Conservation (phyloP, 2,888 invertebrate species). For the Nephrotoma flavescens region DNA sequence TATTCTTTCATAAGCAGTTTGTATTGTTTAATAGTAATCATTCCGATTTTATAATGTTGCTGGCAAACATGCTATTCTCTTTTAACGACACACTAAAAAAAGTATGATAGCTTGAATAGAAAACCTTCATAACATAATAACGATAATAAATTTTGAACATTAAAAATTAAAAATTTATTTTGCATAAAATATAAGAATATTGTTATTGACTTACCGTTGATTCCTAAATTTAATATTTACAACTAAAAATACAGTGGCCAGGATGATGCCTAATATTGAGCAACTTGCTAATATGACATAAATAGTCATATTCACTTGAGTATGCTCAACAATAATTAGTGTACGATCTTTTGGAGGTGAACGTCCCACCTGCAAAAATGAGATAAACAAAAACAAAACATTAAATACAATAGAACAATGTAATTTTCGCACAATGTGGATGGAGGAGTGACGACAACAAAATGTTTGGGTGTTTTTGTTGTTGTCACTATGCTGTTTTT, state of each 20-base stretch:
- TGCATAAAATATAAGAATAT: neutral
- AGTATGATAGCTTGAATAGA: neutral
- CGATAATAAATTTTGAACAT: neutral
- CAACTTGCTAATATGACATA: constrained; percentile 77
- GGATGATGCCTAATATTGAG: constrained; percentile 78
- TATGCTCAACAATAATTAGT: constrained; percentile 73
- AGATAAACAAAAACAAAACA: neutral
- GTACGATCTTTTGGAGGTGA: constrained; percentile 84
- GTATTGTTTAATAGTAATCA: no score
- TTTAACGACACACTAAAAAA: neutral
- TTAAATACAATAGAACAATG: neutral
- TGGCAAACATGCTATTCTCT: neutral
- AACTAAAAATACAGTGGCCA: constrained; percentile 79
- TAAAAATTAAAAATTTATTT: neutral
- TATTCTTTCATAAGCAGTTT: neutral
- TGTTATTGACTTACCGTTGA: constrained; percentile 51
- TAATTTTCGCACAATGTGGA: neutral
- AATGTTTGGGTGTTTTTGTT: neutral
- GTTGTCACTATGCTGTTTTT: neutral
- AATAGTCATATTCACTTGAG: constrained; percentile 85
- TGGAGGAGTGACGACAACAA: neutral
- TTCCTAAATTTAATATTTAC: constrained; percentile 93
- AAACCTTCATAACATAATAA: neutral
- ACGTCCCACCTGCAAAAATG: constrained; percentile 35
- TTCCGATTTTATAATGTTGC: no score